A percentile compares a stretch with the other conserved stretches of the same genome.
Conservation (phyloP, 2,888 invertebrate species). For the Encarsia formosa region DNA sequence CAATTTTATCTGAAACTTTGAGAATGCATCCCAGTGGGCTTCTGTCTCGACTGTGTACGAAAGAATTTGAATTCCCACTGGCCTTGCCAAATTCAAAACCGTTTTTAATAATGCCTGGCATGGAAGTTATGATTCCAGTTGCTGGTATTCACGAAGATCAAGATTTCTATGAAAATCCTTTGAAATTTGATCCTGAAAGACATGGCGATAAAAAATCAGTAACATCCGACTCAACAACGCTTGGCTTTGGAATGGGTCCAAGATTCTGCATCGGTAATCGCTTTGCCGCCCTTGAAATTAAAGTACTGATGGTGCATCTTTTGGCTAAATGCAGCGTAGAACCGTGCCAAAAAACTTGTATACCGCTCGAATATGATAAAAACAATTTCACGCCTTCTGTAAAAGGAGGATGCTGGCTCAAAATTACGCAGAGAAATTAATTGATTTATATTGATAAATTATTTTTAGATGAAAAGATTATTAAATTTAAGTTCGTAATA, state of each 20-base stretch:
- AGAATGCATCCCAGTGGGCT: conserved; percentile 36
- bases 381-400: conserved; percentile 19
- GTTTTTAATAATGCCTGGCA: conserved; percentile 37
- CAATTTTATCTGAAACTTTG: conserved; percentile 48
- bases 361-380: conserved; percentile 22
- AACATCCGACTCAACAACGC: not conserved
- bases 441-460: not conserved
- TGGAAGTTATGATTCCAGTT: conserved; percentile 38
- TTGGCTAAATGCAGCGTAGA: conserved; percentile 23
- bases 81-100: conserved; percentile 37
- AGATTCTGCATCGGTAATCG: conserved; percentile 42
- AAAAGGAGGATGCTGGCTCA: conserved; percentile 35
- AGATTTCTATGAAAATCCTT: conserved; percentile 44
- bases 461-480: conserved; percentile 4
- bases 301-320: conserved; percentile 30
- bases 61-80: conserved; percentile 38
- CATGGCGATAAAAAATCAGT: conserved; percentile 39
- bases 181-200: conserved; percentile 48
- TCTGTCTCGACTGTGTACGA: conserved; percentile 37
- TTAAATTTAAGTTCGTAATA: too few relatives aligned
- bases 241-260: conserved; percentile 41
- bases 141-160: conserved; percentile 43
- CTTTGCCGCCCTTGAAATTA: conserved; percentile 30
- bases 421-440: conserved; percentile 14
- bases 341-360: conserved; percentile 23